These are phyloP conservation scores for Antrozous pallidus DNA, from an alignment of 2,797 vertebrate genomes.

Conservation along the genomic window DNA sequence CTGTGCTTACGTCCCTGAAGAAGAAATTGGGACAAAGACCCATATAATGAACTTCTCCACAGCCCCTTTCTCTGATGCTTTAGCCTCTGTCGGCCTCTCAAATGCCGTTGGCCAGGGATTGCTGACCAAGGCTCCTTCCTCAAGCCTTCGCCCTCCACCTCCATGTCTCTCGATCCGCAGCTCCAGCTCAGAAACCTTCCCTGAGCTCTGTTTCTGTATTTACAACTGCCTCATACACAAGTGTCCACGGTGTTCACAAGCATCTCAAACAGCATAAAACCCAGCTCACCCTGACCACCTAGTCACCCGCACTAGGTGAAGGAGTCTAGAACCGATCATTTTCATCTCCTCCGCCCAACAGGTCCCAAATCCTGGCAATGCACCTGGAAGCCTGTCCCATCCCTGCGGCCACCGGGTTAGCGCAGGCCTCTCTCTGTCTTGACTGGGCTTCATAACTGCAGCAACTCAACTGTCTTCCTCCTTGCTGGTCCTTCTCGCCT, in stretches of 20 bases:
- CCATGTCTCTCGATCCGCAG: neutral
- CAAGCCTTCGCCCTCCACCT: neutral
- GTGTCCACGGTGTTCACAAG: neutral
- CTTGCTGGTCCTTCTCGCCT: neutral
- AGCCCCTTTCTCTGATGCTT: neutral
- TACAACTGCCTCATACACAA: neutral
- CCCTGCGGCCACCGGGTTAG: accelerated
- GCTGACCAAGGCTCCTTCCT: neutral
- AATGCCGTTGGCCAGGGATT: neutral
- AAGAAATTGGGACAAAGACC: no score
- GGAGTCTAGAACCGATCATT: neutral
- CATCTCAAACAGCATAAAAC: neutral
- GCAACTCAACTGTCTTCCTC: neutral
- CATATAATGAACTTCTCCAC: neutral
- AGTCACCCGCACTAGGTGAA: neutral
- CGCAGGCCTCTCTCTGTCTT: neutral
- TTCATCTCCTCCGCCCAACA: neutral
- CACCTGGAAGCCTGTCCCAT: neutral
- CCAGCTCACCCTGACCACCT: neutral
- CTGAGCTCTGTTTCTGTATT: neutral
- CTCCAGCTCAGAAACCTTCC: neutral
- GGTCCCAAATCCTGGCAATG: neutral
- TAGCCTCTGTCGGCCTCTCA: neutral
- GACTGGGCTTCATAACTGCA: neutral
- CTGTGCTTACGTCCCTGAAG: no score